A percentile compares a stretch with the other conserved stretches of the same genome.
Conservation (phyloP, 2,797 vertebrate genomes). For the Urocyon cinereoargenteus region DNA sequence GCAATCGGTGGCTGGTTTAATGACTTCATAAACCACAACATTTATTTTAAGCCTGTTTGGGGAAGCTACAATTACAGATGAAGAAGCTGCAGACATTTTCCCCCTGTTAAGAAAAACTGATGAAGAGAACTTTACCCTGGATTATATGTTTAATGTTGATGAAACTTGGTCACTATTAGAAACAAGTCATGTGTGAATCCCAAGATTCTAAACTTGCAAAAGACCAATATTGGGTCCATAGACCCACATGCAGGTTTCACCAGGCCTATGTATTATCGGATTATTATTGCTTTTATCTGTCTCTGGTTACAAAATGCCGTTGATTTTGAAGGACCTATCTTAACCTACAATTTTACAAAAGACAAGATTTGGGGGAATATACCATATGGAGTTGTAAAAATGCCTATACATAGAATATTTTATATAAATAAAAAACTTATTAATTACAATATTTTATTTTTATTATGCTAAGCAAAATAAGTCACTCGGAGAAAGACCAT, state of each 20-base stretch:
- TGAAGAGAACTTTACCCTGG: background rate
- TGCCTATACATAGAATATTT: background rate
- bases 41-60: slow-evolving; percentile 2
- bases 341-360: background rate
- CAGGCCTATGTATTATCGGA: background rate
- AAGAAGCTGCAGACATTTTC: background rate
- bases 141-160: background rate
- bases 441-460: background rate
- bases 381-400: background rate
- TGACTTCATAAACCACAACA: background rate
- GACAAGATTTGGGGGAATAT: background rate
- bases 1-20: background rate
- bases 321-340: background rate
- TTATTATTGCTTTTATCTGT: background rate
- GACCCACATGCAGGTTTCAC: background rate
- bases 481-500: too few species aligned
- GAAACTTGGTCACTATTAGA: background rate
- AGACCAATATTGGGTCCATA: too few species aligned
- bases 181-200: background rate
- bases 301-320: background rate
- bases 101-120: background rate
- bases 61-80: background rate
- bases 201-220: background rate
- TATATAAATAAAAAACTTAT: background rate
- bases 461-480: too few species aligned